These are phyloP conservation scores for Limnephilus auricula DNA, from an alignment of 2,888 invertebrate genomes.

Conservation along the genomic window DNA sequence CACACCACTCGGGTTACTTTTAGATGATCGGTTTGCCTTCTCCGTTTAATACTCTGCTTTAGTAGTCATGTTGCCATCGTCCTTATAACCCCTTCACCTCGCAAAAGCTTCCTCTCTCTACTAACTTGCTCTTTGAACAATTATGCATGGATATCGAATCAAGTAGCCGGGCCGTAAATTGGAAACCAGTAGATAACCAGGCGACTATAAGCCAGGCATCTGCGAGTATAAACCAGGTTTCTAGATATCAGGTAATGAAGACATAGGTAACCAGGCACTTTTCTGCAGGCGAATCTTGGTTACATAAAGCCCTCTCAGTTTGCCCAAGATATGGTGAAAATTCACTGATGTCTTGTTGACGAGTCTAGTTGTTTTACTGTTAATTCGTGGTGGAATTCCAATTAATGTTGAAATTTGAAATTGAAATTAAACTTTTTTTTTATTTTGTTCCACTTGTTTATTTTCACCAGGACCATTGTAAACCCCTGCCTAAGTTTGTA, in stretches of 20 bases:
- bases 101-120: background rate
- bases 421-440: no score
- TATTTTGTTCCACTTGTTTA: no score
- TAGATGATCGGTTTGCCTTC: no score
- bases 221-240: background rate
- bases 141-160: background rate
- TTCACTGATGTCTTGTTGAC: background rate
- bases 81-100: background rate
- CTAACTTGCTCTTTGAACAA: background rate
- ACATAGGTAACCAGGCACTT: background rate
- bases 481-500: no score
- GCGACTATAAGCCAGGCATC: background rate
- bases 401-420: no score
- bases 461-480: no score
- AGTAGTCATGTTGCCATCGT: background rate
- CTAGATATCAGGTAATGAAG: background rate
- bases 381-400: no score
- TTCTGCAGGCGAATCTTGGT: background rate
- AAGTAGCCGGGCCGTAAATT: background rate
- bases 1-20: no score
- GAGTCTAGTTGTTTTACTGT: no score
- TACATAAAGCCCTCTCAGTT: background rate
- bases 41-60: background rate
- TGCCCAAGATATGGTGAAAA: background rate
- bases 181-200: background rate